phyloP scores from a whole-genome alignment of 2,113 vertebrate species.

The Siniperca chuatsi region DNA sequence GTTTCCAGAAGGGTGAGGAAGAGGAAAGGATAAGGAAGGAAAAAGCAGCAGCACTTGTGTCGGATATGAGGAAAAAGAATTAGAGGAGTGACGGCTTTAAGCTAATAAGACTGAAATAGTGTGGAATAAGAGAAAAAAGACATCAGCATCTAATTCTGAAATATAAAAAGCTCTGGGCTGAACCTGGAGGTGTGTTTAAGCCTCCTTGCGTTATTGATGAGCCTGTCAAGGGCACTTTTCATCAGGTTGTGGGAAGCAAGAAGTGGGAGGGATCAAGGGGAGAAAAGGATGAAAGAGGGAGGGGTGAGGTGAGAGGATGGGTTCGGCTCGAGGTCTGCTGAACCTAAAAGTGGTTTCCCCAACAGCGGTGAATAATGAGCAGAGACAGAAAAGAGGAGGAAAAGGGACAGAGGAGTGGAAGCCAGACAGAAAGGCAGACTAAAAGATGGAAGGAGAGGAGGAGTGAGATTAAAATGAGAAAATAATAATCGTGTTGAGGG shows the following conservation, averaged over 20 bases:
- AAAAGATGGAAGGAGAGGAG: slow-evolving; percentile 4
- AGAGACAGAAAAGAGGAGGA: slow-evolving; percentile 29
- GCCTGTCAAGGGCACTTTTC: slow-evolving; percentile 70
- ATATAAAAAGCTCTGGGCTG: slow-evolving; percentile 44
- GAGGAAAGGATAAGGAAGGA: not conserved
- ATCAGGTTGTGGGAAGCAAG: slow-evolving; percentile 59
- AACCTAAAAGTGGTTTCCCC: slow-evolving; percentile 44
- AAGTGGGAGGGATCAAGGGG: slow-evolving; percentile 14
- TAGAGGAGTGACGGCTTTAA: not conserved
- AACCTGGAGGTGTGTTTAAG: slow-evolving; percentile 52
- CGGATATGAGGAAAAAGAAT: not conserved
- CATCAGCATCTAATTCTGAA: slow-evolving; percentile 28
- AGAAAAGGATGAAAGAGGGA: slow-evolving; percentile 20
- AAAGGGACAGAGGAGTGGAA: slow-evolving; percentile 32
- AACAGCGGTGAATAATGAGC: slow-evolving; percentile 54
- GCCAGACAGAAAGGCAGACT: slow-evolving; percentile 35
- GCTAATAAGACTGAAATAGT: slow-evolving; percentile 2
- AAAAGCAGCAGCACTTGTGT: not conserved
- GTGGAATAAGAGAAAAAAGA: slow-evolving; percentile 1
- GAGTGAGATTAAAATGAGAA: slow-evolving; percentile 50
- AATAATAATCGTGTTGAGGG: slow-evolving; percentile 54
- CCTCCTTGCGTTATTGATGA: slow-evolving; percentile 74
- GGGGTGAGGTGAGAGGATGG: slow-evolving; percentile 31
- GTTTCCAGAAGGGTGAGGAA: not conserved
- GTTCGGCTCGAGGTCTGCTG: slow-evolving; percentile 63